Evolutionary conservation across 1,140 invertebrate species (phyloP).

Genomic region (Venturia canescens): DNA sequence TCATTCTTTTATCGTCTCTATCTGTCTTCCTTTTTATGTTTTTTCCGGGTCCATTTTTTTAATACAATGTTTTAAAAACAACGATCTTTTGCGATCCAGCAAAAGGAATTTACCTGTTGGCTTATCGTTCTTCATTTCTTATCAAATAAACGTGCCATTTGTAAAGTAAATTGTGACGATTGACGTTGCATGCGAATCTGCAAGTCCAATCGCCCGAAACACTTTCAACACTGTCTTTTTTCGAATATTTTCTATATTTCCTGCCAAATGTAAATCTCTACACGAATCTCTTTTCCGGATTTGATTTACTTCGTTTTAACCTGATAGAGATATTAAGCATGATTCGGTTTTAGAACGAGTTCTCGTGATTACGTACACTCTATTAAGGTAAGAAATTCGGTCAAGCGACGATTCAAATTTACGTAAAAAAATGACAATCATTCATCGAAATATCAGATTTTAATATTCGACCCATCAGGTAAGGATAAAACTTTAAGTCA

Average conservation of each 20-base stretch:
- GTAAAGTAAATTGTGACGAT: too few species aligned
- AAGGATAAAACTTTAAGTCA: background rate
- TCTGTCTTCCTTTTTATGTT: constrained; percentile 30
- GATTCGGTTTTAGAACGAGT: constrained; percentile 32
- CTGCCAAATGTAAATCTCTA: background rate
- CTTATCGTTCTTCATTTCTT: too few species aligned
- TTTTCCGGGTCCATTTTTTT: background rate
- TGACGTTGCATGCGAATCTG: too few species aligned
- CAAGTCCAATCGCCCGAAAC: too few species aligned
- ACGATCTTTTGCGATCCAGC: too few species aligned
- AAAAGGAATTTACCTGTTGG: too few species aligned
- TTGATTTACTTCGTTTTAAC: background rate
- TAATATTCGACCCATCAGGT: constrained; percentile 27
- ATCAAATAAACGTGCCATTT: too few species aligned
- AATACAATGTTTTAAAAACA: too few species aligned
- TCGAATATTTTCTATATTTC: background rate
- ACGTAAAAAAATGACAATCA: background rate
- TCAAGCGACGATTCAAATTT: too few species aligned
- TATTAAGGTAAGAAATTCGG: constrained; percentile 24
- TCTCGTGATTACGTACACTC: constrained; percentile 24
- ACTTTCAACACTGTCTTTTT: too few species aligned
- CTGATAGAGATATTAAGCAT: constrained; percentile 16
- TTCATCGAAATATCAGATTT: background rate
- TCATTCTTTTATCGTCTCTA: constrained; percentile 20
- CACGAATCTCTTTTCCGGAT: background rate